Evolutionary conservation across 2,888 invertebrate species (phyloP), one percentile per base, ranked within the genome.

Genomic region (Escarpia spicata): DNA sequence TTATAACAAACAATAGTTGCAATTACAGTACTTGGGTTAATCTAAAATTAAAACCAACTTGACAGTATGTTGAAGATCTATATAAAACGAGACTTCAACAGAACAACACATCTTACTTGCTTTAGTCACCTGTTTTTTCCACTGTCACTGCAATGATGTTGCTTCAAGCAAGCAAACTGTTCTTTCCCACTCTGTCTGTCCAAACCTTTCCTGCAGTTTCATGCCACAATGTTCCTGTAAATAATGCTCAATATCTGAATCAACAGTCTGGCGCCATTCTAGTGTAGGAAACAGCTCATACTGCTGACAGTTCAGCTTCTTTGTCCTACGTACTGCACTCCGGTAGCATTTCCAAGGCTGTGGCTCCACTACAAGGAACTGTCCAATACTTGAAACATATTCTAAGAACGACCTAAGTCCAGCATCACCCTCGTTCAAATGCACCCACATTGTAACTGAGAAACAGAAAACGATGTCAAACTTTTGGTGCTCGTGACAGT

Each of bases 371-470:
- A 98, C 97, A 15, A 98, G 96, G 92, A 97, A 96, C 90, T 97
- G 97, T 8, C 97, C 96, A 44, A 97, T 95, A 10, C 95, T 94
- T 93, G 97, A 97, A 9, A 98, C 96, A 92, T 97, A 97, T 43
- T 96, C 95, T 2, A 98, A 96, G 96, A 98, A 98, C 4, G 96
- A 94, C 92, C 97, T 95, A 89, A 98, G 96, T 0, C 98, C 98
- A 8, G 96, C 96, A 97, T 98, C 98, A 9, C 98, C 98, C 96
- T 98, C 97, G 96, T 98, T 98, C 44, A 98, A 96, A 96, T 98
- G 98, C 95, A 98, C 98, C 98, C 98, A 98, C 98, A 98, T 98
- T 37, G 98, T 98, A 58, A 98, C 97, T 12, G 98, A 98, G 96
- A 98, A 98, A 95, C 98, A 98, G 96, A 98, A 98, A 92, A 97